These are phyloP conservation scores for Palythoa grandis DNA, from an alignment of 92 coral and sea anemone genomes.

Conservation along the genomic window DNA sequence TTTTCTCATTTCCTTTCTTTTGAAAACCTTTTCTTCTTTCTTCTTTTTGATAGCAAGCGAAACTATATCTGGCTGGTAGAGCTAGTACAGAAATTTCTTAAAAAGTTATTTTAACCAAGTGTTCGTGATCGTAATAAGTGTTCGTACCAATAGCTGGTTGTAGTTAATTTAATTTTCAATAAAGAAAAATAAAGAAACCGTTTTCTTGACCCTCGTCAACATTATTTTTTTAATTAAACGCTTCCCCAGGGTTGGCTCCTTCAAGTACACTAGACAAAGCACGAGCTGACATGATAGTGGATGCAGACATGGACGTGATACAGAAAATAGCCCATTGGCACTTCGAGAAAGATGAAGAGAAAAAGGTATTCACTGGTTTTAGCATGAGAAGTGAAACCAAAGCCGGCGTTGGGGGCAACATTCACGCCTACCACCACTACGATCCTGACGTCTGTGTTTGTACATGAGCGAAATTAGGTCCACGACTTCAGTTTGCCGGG, in stretches of 20 bases:
- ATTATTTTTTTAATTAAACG: too few species aligned
- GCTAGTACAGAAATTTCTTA: background rate
- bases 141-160: too few species aligned
- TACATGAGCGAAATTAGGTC: too few species aligned
- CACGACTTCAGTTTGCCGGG: too few species aligned
- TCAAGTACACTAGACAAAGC: constrained; percentile 23
- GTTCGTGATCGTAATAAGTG: background rate
- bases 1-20: background rate
- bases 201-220: background rate
- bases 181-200: background rate
- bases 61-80: background rate
- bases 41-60: too few species aligned
- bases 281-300: constrained; percentile 39
- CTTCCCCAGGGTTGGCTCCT: constrained; percentile 9
- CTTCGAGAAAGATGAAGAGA: constrained; percentile 33
- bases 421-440: background rate
- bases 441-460: too few species aligned
- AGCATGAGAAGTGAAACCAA: background rate
- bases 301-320: constrained; percentile 29
- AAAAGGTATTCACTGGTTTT: background rate
- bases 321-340: constrained; percentile 34
- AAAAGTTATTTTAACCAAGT: background rate
- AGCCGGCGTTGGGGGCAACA: background rate
- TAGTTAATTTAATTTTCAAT: too few species aligned
- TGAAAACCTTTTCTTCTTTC: background rate